Base-by-base conservation (phyloP, 2,113 vertebrate genomes). In the Cepphus grylle region DNA sequence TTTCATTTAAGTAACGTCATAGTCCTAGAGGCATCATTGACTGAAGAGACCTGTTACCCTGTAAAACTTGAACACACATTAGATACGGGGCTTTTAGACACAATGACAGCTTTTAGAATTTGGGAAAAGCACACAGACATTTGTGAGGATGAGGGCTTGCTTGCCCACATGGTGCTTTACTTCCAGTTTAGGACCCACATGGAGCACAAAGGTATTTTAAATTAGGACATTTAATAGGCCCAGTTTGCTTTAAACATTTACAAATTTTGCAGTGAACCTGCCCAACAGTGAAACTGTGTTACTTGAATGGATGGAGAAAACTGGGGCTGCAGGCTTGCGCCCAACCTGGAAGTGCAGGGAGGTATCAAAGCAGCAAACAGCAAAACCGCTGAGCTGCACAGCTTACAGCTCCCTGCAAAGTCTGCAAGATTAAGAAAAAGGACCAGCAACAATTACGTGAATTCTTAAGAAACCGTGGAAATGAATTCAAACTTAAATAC, bases 131-230 rank as follows among this genome's bases (percentile, higher is more conserved):
- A 40, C 15, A 18, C 7, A 83, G 42, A 56, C 6, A 3, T 42
- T 78, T 29, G 23, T 62, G 12, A 83, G 18, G 34, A 49, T 77
- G 43, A 80, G 40, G 27, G 11, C 23, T 83, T 73, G 11, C 26
- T 49, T 72, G 30, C 8, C 7, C 18, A 56, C 13, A 5, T 0
- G 0, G 11, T 36, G 30, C 19, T 85, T 52, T 73, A 56, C 16
- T 61, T 56, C 13, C 45, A 45, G 27, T 42, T 73, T 66, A 43
- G 27, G 29, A 61, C 12, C 11, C 36, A 65, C 17, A 8, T 2
- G 9, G n/a, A 82, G 15, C 50, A 56, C 2, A 45, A 40, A 90
- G 14, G 13, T 13, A 73, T 65, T 94, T 77, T 56, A 86, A 42
- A 53, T 73, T 22, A 25, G 9, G 27, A 65, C 21, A 56, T 83